Conservation (phyloP, 2,888 invertebrate genomes). For the Neelides folsomi region DNA sequence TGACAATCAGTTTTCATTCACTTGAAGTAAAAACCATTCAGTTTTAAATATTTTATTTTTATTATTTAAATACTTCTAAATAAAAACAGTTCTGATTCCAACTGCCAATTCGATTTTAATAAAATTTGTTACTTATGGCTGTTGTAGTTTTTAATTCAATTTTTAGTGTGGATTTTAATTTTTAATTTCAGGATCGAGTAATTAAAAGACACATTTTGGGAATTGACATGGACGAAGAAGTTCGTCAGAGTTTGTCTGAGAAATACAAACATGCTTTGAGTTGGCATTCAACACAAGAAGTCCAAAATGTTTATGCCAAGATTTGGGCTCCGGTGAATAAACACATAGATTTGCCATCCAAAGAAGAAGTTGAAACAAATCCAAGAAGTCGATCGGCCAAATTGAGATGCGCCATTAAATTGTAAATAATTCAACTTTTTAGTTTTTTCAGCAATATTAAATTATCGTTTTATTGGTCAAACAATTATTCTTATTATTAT, state of each 20-base stretch:
- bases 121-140: no score
- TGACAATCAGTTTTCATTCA: slow-evolving; percentile 80
- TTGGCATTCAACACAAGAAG: slow-evolving; percentile 47
- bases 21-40: slow-evolving; percentile 24
- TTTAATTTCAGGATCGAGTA: slow-evolving; percentile 67
- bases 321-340: slow-evolving; percentile 68
- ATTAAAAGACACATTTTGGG: slow-evolving; percentile 78
- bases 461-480: not conserved
- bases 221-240: slow-evolving; percentile 55
- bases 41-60: not conserved
- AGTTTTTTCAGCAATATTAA: not conserved
- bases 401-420: slow-evolving; percentile 65
- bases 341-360: slow-evolving; percentile 60
- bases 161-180: not conserved
- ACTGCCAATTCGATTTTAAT: not conserved
- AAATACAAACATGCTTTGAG: slow-evolving; percentile 54
- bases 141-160: no score
- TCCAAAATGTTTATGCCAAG: slow-evolving; percentile 49
- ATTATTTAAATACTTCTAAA: not conserved
- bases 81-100: not conserved
- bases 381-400: slow-evolving; percentile 80
- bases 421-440: slow-evolving; percentile 34
- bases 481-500: no score
- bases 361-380: slow-evolving; percentile 61
- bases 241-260: slow-evolving; percentile 53